These are phyloP conservation scores for Pseudomyrmex cubaensis DNA, from an alignment of 1,140 invertebrate genomes.

Conservation along the genomic window DNA sequence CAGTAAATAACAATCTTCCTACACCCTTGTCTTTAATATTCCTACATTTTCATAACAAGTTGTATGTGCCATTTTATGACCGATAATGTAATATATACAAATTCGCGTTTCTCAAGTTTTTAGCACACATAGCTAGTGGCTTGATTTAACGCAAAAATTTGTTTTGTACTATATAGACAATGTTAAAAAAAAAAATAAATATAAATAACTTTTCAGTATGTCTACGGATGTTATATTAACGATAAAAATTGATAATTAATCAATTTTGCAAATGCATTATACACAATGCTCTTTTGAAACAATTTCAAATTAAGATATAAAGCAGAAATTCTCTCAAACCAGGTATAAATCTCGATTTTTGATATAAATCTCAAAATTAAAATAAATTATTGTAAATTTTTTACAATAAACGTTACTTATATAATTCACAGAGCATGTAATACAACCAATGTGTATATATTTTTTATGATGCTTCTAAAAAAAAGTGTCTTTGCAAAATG, in stretches of 20 bases:
- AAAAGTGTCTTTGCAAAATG: too few species aligned
- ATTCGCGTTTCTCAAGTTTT: slow-evolving; percentile 20
- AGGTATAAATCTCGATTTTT: too few species aligned
- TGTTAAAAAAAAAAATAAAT: slow-evolving; percentile 38
- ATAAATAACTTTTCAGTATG: background rate
- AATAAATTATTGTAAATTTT: slow-evolving; percentile 18
- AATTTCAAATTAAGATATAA: slow-evolving; percentile 59
- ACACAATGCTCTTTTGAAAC: slow-evolving; percentile 67
- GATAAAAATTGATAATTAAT: slow-evolving; percentile 3
- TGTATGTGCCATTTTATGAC: slow-evolving; percentile 29
- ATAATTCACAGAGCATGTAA: too few species aligned
- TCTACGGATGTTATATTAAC: slow-evolving; percentile 13
- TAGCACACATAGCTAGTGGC: slow-evolving; percentile 15
- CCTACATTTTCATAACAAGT: slow-evolving; percentile 24
- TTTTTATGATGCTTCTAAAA: background rate
- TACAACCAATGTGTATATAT: slow-evolving; percentile 1
- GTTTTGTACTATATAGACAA: background rate
- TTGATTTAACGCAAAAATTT: background rate
- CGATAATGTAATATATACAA: slow-evolving; percentile 7
- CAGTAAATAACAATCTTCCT: slow-evolving; percentile 52
- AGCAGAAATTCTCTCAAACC: background rate
- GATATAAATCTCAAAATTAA: background rate
- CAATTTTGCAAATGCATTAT: slow-evolving; percentile 7
- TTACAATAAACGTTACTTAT: background rate
- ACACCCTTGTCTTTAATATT: slow-evolving; percentile 26